These are phyloP conservation scores for Leucopternis melanops DNA, from an alignment of 2,113 vertebrate genomes.

Conservation along the genomic window DNA sequence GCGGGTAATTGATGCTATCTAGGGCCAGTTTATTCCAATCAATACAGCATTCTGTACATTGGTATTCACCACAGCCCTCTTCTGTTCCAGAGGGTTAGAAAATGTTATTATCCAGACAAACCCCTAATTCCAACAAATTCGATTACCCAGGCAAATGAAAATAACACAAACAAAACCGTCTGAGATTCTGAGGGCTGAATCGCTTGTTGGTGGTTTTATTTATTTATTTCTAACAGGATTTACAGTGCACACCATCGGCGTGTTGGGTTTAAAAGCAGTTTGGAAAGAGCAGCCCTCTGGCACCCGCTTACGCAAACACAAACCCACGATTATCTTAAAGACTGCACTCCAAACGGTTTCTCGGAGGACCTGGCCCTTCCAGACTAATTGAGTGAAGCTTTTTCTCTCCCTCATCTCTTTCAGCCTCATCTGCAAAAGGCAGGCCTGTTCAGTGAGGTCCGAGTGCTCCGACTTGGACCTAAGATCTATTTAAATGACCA, in stretches of 20 bases:
- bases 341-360: neutral
- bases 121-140: conserved; percentile 59
- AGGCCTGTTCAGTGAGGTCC: fast-evolving
- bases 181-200: neutral
- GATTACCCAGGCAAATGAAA: conserved; percentile 52
- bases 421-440: neutral
- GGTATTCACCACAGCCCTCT: neutral
- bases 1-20: conserved; percentile 53
- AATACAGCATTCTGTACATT: neutral
- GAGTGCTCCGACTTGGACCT: neutral
- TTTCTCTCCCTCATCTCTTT: neutral
- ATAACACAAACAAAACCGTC: neutral
- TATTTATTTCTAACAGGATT: neutral
- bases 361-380: neutral
- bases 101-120: conserved; percentile 46
- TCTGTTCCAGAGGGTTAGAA: conserved; percentile 14
- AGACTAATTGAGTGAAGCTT: neutral
- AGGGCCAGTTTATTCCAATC: conserved; percentile 17
- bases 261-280: neutral
- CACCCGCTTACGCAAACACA: neutral
- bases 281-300: neutral
- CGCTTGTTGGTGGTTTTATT: neutral
- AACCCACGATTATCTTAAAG: neutral
- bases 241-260: neutral
- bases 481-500: neutral